These are phyloP conservation scores for Dryocosmus kuriphilus DNA, from an alignment of 2,888 invertebrate genomes.

Conservation along the genomic window DNA sequence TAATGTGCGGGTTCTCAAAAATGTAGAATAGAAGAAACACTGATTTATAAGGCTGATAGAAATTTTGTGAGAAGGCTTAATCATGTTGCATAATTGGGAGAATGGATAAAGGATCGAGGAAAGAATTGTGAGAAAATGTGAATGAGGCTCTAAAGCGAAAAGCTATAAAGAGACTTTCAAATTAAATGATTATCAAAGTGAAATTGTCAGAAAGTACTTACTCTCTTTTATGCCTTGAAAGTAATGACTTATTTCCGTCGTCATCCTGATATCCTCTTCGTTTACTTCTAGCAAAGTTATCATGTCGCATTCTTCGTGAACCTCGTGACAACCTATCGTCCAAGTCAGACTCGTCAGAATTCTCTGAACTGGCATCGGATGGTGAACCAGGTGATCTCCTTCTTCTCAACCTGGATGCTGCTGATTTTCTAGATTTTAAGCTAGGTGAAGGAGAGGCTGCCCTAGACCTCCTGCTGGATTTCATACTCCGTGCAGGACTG, in stretches of 20 bases:
- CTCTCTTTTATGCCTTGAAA: conserved; percentile 67
- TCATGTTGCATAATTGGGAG: too few relatives aligned
- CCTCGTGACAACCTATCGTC: conserved; percentile 76
- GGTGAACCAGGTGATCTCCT: conserved; percentile 71
- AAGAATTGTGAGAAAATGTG: too few relatives aligned
- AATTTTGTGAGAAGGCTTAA: too few relatives aligned
- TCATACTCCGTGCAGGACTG: conserved; percentile 73
- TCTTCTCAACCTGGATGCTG: conserved; percentile 80
- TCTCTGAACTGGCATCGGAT: conserved; percentile 74
- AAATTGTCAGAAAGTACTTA: conserved; percentile 53
- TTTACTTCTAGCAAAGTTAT: conserved; percentile 65
- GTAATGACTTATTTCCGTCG: conserved; percentile 59
- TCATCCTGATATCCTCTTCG: conserved; percentile 66
- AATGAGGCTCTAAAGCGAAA: too few relatives aligned
- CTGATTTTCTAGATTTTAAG: conserved; percentile 84
- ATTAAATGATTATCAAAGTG: not conserved
- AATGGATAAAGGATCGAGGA: too few relatives aligned
- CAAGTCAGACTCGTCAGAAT: conserved; percentile 82
- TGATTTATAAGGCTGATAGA: too few relatives aligned
- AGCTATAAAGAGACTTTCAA: too few relatives aligned
- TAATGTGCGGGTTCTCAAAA: too few relatives aligned
- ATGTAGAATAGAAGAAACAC: too few relatives aligned
- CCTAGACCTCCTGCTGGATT: conserved; percentile 75
- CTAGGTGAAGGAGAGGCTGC: conserved; percentile 85
- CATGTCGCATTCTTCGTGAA: conserved; percentile 72